A percentile compares a stretch with the other conserved stretches of the same genome.
Conservation (phyloP, 2,113 vertebrate genomes). For the Lophura nycthemera region DNA sequence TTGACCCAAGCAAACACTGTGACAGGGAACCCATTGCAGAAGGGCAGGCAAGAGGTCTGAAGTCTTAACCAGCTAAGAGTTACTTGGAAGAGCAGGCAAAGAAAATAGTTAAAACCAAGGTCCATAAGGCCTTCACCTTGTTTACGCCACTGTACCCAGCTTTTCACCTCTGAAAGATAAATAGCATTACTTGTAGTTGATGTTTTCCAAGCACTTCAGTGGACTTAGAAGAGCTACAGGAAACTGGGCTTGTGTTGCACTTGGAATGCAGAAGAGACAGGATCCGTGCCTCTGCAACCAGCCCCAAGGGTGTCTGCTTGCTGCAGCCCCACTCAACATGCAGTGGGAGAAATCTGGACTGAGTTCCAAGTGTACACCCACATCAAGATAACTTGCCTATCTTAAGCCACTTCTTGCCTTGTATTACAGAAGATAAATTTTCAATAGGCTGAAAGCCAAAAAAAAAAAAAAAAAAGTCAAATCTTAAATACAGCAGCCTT, state of each 20-base stretch:
- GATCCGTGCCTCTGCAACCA: fast-evolving
- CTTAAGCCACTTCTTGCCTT: neutral
- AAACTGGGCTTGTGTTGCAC: neutral
- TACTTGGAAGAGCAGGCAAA: neutral
- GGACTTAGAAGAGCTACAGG: neutral
- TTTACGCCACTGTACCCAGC: neutral
- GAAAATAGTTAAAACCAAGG: neutral
- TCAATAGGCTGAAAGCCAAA: neutral
- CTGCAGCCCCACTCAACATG: neutral
- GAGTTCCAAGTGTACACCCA: neutral
- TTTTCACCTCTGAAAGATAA: neutral
- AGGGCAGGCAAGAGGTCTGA: neutral
- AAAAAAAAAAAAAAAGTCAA: neutral
- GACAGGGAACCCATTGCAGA: neutral
- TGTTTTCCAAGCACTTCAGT: neutral
- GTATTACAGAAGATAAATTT: neutral
- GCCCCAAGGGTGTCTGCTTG: neutral
- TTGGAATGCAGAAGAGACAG: neutral
- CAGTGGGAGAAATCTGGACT: neutral
- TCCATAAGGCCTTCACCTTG: neutral
- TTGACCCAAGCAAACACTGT: neutral
- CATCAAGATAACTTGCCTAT: neutral
- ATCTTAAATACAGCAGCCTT: neutral
- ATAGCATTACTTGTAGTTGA: neutral
- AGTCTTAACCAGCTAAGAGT: neutral